Base-by-base conservation (phyloP, 2,797 vertebrate species). In the Vireo griseus region DNA sequence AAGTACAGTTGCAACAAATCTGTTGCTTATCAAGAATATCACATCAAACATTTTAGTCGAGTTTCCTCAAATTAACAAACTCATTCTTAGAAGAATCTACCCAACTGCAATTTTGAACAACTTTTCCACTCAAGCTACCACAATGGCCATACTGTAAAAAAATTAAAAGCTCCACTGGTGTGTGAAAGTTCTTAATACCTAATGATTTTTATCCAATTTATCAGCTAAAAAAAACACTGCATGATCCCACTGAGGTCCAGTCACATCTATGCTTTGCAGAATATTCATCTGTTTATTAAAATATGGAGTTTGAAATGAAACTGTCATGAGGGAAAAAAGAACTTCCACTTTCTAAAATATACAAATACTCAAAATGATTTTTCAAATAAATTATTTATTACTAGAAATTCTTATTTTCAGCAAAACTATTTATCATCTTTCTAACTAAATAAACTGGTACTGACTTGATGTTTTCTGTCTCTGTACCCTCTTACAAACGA, bases 401-500 rank as follows among this genome's bases (percentile, higher is more conserved):
- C 18, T 15, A 77, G 35, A 7, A 86, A 90, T 26, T 24, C n/a
- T 17, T 4, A 7, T 29, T 90, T 79, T 68, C 66, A 72, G 55
- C 19, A 71, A 61, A 92, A 84, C 1, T 39, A 18, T 20, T 57
- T 31, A 54, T 29, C 22, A 44, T 24, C n/a, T 69, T 75, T 80
- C 17, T 50, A 66, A 63, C 55, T 33, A 93, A 80, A 66, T 62
- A 88, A 74, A 20, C 80, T 88, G 77, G 75, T 82, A 96, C 97
- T 86, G 97, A 99, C 99, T 98, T 99, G 99, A 91, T 98, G 98
- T 96, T 99, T 99, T 95, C 99, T 98, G 96, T 99, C 99, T 97
- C 98, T 99, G 94, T 98, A 99, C 28, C 99, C 99, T 81, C 99
- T 98, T 82, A 99, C 98, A 96, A 99, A 99, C 31, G 99, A 99